Base-by-base conservation (phyloP, 2,888 invertebrate species). In the Caenorhabditis sp. region DNA sequence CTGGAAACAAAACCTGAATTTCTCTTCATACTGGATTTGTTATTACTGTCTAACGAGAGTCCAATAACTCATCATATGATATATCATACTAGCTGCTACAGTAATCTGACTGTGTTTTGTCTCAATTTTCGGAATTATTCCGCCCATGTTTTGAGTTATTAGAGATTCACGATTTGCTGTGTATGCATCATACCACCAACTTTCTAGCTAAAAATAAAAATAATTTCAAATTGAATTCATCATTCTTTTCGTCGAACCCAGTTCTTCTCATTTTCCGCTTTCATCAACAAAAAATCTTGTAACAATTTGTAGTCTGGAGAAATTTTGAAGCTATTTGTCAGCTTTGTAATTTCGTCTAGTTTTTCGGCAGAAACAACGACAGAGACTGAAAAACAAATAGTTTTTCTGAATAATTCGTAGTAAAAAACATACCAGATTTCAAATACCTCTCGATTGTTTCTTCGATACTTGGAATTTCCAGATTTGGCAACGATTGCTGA, bases 131-230 rank as follows among this genome's bases (percentile, higher is more conserved):
- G 73, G 68, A 27, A 68, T 68, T 49, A 73, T 63, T 21, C 60
- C 68, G 36, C 73, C 73, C 73, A 73, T 73, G 43, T 73, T 73
- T 68, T 73, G 73, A 27, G 62, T 68, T 23, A 73, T 38, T 14
- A 83, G 59, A 10, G 78, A 70, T 21, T 76, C 79, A 3, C 81
- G 67, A 21, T 79, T 79, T 25, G 72, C 70, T 5, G 65, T 72
- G 53, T 83, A 83, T 1, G 79, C 83, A 57, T 83, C 83, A 59
- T 83, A 82, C 83, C 83, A 83, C 82, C 81, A 83, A n/a, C 81
- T 78, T 58, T 81, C 81, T 8, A 83, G 66, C 83, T 83, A 64
- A 63, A 76, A 43, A 25, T 23, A 26, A 1, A 38, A 17, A 38
- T n/a, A n/a, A 36, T 38, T 59, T 23, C 17, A 21, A 52, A 52